Conservation (phyloP, 2,888 invertebrate species). For the Lithophane ornitopus region DNA sequence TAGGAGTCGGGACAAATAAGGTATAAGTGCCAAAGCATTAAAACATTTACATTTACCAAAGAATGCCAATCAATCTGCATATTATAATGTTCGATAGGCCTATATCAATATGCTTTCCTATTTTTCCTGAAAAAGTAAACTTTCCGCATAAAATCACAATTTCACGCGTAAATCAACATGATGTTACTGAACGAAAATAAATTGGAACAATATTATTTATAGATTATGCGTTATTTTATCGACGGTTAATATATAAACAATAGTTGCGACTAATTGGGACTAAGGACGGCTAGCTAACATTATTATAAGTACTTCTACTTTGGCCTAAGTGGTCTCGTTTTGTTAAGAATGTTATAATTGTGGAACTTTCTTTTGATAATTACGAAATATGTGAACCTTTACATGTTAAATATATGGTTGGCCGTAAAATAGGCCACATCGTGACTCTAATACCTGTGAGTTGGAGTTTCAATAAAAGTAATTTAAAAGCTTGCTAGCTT, state of each 20-base stretch:
- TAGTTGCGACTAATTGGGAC: conserved; percentile 62
- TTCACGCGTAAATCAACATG: conserved; percentile 40
- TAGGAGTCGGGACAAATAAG: neutral
- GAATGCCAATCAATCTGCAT: neutral
- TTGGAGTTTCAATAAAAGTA: neutral
- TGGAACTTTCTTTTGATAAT: conserved; percentile 50
- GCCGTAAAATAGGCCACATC: conserved; percentile 20
- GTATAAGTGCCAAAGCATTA: too few relatives aligned
- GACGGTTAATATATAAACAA: conserved; percentile 58
- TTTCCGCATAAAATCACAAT: conserved; percentile 51
- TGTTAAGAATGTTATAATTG: conserved; percentile 46
- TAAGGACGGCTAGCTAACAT: conserved; percentile 55
- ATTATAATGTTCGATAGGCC: neutral
- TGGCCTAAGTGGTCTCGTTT: conserved; percentile 25
- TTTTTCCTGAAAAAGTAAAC: conserved; percentile 23
- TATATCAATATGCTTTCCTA: neutral
- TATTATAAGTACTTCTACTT: conserved; percentile 31
- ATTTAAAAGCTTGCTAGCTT: neutral
- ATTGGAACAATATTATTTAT: conserved; percentile 44
- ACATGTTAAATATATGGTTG: conserved; percentile 9
- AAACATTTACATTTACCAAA: too few relatives aligned
- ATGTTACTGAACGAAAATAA: conserved; percentile 50
- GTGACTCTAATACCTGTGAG: conserved; percentile 4
- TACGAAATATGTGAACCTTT: conserved; percentile 49
- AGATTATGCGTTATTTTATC: conserved; percentile 57